Conservation (phyloP, 2,888 invertebrate genomes). For the Alsophila aescularia region DNA sequence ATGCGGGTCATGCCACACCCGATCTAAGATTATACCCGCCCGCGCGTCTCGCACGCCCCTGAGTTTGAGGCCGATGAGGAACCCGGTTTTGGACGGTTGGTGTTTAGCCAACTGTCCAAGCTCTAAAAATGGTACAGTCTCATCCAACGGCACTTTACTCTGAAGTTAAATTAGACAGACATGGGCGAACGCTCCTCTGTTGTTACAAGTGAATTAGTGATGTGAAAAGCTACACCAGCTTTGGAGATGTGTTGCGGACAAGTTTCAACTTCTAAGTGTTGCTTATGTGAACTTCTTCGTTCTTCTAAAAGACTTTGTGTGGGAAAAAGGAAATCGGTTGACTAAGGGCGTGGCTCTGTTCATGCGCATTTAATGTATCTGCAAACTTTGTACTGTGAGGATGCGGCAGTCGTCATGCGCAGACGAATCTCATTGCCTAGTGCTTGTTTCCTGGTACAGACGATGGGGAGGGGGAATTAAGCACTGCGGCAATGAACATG, state of each 20-base stretch:
- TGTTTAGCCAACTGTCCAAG: background rate
- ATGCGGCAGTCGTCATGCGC: background rate
- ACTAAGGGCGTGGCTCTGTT: too few species aligned
- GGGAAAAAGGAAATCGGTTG: too few species aligned
- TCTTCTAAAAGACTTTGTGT: background rate
- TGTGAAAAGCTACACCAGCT: background rate
- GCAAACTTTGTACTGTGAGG: too few species aligned
- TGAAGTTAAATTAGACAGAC: background rate
- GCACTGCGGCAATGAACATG: background rate
- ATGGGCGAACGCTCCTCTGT: background rate
- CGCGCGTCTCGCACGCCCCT: background rate
- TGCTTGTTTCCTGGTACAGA: background rate
- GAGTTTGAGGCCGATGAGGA: too few species aligned
- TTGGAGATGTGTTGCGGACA: background rate
- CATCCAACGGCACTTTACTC: background rate
- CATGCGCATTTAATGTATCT: too few species aligned
- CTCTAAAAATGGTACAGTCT: background rate
- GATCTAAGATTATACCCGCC: background rate
- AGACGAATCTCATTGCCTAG: background rate
- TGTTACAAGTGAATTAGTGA: background rate
- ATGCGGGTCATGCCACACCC: conserved; percentile 1
- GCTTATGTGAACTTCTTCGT: background rate
- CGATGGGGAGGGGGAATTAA: background rate
- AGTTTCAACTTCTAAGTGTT: background rate
- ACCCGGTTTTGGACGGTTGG: background rate